Percentiles rank a stretch among this genome's conserved stretches.
Conservation (phyloP, 2,113 vertebrate genomes). For the Laticauda laticaudata region DNA sequence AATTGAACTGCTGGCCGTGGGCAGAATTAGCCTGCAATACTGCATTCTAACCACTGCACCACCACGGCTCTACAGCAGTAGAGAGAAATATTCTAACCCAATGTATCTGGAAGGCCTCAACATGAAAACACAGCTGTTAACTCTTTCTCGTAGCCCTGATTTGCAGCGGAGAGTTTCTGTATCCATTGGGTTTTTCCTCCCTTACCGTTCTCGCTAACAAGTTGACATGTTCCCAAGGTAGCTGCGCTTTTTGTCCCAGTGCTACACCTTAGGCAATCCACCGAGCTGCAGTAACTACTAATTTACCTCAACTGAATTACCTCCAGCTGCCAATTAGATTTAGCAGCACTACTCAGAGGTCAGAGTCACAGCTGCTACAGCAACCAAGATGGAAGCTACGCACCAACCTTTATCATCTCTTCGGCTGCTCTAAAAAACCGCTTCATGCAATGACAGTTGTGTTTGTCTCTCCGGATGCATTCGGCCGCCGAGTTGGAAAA, state of each 20-base stretch:
- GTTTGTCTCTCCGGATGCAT: slow-evolving; percentile 33
- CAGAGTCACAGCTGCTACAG: slow-evolving; percentile 13
- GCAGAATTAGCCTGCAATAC: too few relatives aligned
- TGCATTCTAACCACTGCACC: too few relatives aligned
- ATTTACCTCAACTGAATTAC: neutral
- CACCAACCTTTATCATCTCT: neutral
- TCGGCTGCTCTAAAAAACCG: slow-evolving; percentile 10
- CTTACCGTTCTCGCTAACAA: neutral
- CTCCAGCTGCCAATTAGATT: neutral
- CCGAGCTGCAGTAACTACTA: neutral
- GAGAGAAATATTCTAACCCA: neutral
- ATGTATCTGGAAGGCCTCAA: neutral
- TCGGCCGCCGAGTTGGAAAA: slow-evolving; percentile 8
- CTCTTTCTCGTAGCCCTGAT: neutral
- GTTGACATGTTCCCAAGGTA: neutral
- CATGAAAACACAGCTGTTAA: neutral
- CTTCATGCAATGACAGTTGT: slow-evolving; percentile 6
- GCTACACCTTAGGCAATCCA: neutral
- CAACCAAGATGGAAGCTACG: slow-evolving; percentile 4
- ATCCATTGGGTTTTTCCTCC: too few relatives aligned
- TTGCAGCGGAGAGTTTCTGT: neutral
- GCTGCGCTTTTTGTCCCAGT: neutral
- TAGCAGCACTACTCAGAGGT: slow-evolving; percentile 1
- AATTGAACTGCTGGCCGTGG: too few relatives aligned
- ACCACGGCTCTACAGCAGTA: too few relatives aligned